Evolutionary conservation across 1,140 invertebrate species (phyloP).

Genomic region (Sarcophaga bullata): DNA sequence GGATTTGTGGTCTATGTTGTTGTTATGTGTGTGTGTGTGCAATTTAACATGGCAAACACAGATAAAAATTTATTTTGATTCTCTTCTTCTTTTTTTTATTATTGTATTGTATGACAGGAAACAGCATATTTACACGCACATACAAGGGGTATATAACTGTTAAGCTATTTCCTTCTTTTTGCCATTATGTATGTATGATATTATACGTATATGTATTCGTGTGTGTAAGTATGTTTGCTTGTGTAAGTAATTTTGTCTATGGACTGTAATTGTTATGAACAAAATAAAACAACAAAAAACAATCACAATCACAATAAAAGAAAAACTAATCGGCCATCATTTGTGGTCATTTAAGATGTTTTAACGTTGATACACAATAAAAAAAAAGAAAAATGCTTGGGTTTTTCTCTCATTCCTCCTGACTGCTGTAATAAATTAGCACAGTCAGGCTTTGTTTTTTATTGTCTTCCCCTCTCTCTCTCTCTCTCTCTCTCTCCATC

Average conservation of each 20-base stretch:
- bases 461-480: not conserved
- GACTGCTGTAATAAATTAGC: constrained; percentile 1
- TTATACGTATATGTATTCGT: not conserved
- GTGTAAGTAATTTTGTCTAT: too few relatives aligned
- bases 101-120: not conserved
- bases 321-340: not conserved
- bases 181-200: too few relatives aligned
- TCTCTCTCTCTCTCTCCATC: not conserved
- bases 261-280: not conserved
- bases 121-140: not conserved
- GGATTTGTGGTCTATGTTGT: not conserved
- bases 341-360: constrained; percentile 21
- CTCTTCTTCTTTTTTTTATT: not conserved
- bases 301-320: not conserved
- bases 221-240: not conserved
- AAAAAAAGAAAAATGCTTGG: too few relatives aligned
- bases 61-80: too few relatives aligned
- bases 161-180: too few relatives aligned
- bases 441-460: not conserved
- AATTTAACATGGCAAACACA: too few relatives aligned
- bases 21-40: too few relatives aligned
- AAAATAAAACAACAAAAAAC: too few relatives aligned
- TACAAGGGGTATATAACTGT: not conserved
- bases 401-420: not conserved
- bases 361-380: not conserved